A percentile compares a stretch with the other conserved stretches of the same genome.
Evolutionary conservation across 2,113 vertebrate species (phyloP).

Genomic region (Pithys albifrons): DNA sequence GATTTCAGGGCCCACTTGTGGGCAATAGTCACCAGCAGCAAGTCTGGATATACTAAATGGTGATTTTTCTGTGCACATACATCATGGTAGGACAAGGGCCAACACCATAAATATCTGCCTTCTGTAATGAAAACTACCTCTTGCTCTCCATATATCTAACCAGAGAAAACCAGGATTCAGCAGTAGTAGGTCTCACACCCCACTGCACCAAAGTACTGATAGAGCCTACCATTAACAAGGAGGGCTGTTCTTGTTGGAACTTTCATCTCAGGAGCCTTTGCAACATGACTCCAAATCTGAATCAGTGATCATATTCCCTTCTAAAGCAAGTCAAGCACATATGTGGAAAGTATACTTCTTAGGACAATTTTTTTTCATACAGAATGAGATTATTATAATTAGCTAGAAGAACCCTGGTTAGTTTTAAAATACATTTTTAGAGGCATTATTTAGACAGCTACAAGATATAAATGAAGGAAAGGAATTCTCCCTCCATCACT

Average conservation of each 20-base stretch:
- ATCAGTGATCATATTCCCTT: neutral
- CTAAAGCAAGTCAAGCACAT: neutral
- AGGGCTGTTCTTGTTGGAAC: neutral
- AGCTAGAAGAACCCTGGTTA: neutral
- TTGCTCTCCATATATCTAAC: neutral
- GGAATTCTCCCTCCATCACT: neutral
- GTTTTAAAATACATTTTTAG: neutral
- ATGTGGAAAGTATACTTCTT: neutral
- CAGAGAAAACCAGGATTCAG: neutral
- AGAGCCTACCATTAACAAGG: neutral
- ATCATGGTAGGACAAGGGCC: neutral
- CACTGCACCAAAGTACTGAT: neutral
- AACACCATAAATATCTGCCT: neutral
- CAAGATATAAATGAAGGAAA: neutral
- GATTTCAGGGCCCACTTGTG: neutral
- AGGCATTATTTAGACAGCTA: neutral
- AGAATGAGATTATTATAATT: neutral
- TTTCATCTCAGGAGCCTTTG: neutral
- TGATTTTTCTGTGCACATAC: neutral
- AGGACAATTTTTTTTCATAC: accelerated
- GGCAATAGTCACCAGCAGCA: neutral
- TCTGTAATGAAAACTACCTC: neutral
- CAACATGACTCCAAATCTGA: neutral
- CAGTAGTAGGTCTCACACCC: neutral
- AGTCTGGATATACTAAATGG: neutral